phyloP scores from a whole-genome alignment of 2,113 vertebrate species.

The Oryzias melastigma region DNA sequence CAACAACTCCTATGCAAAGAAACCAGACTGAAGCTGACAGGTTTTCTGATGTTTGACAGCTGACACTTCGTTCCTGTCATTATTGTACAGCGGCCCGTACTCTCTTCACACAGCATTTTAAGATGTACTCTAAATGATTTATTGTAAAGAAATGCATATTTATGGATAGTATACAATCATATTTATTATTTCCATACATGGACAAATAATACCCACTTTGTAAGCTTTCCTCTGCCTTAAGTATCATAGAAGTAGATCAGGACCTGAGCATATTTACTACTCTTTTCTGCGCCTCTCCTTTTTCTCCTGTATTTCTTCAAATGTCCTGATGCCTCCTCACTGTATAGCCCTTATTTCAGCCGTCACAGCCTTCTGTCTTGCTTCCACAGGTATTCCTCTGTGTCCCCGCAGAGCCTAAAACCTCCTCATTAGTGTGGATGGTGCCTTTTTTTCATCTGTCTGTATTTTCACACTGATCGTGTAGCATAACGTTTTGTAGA shows the following conservation, averaged over 20 bases:
- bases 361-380: no score
- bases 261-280: conserved; percentile 26
- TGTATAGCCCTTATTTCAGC: conserved; percentile 15
- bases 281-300: conserved; percentile 10
- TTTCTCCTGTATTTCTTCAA: conserved; percentile 12
- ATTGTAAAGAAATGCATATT: conserved; percentile 67
- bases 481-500: no score
- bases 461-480: no score
- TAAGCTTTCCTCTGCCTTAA: conserved; percentile 66
- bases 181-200: conserved; percentile 67
- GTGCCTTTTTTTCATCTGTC: conserved; percentile 63
- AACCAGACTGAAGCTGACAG: conserved; percentile 51
- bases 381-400: no score
- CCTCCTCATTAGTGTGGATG: conserved; percentile 53
- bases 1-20: conserved; percentile 72
- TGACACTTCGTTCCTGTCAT: conserved; percentile 31
- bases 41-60: conserved; percentile 36
- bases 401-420: not conserved
- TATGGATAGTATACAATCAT: conserved; percentile 65
- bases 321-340: conserved; percentile 32
- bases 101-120: conserved; percentile 20
- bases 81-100: conserved; percentile 6
- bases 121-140: conserved; percentile 61
- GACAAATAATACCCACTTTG: conserved; percentile 43
- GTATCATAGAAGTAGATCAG: conserved; percentile 52